These are phyloP conservation scores for Epicauta chinensis DNA, from an alignment of 1,140 invertebrate species.

Conservation along the genomic window DNA sequence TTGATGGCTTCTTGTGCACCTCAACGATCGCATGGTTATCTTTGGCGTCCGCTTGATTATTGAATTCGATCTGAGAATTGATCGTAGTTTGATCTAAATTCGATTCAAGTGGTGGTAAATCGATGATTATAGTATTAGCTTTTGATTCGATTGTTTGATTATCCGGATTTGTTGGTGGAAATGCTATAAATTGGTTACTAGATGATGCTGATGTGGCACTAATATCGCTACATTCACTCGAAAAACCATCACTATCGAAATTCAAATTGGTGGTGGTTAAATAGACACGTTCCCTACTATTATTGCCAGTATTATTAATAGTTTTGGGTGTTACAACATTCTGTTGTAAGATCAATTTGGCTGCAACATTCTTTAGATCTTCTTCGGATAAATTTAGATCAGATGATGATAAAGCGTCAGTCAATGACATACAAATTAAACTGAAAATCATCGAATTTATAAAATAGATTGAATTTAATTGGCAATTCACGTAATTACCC, in stretches of 20 bases:
- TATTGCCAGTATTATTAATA: too few species aligned
- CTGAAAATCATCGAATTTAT: constrained; percentile 32
- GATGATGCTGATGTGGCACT: constrained; percentile 23
- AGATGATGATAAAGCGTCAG: constrained; percentile 40
- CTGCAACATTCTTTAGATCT: constrained; percentile 42
- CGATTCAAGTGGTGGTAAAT: too few species aligned
- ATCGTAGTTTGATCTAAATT: too few species aligned
- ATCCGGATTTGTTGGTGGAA: too few species aligned
- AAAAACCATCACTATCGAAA: constrained; percentile 40
- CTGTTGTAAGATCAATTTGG: constrained; percentile 41
- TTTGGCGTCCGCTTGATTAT: too few species aligned
- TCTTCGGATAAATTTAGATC: constrained; percentile 44
- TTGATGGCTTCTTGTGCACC: constrained; percentile 32
- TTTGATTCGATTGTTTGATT: constrained; percentile 15
- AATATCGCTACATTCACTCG: constrained; percentile 39
- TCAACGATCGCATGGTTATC: background rate
- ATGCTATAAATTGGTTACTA: constrained; percentile 19
- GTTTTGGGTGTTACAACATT: constrained; percentile 6
- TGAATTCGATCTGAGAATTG: too few species aligned
- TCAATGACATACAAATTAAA: constrained; percentile 43
- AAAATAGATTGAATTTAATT: constrained; percentile 8
- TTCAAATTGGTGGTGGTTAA: constrained; percentile 14
- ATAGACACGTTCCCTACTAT: constrained; percentile 4
- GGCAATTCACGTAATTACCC: constrained; percentile 37
- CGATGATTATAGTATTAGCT: background rate